phyloP scores from a whole-genome alignment of 2,113 vertebrate species.

The Anas platyrhynchos region DNA sequence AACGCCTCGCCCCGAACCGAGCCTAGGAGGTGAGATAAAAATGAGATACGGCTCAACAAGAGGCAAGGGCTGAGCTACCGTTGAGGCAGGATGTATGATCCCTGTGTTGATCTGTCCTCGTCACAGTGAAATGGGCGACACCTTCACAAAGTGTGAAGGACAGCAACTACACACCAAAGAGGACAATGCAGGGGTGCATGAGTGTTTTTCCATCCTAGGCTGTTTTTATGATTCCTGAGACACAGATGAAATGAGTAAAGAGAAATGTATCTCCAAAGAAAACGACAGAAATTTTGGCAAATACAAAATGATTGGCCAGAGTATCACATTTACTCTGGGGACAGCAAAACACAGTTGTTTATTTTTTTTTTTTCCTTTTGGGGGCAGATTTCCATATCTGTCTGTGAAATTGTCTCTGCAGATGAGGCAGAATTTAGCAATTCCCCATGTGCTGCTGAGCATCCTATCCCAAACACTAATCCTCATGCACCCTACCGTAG shows the following conservation, averaged over 20 bases:
- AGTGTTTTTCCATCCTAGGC: accelerated
- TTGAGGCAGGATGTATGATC: neutral
- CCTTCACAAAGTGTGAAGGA: neutral
- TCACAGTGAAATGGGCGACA: neutral
- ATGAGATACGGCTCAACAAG: neutral
- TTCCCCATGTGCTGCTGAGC: neutral
- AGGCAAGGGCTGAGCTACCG: neutral
- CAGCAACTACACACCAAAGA: neutral
- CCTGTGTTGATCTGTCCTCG: neutral
- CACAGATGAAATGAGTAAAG: neutral
- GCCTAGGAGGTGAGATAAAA: neutral
- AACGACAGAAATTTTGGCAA: neutral
- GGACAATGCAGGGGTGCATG: accelerated
- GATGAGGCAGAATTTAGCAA: neutral
- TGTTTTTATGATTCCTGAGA: neutral
- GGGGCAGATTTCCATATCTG: neutral
- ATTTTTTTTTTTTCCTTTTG: neutral
- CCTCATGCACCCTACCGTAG: accelerated
- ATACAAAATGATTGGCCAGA: neutral
- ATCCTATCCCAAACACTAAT: neutral
- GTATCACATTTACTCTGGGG: neutral
- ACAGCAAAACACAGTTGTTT: neutral
- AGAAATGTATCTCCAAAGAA: neutral
- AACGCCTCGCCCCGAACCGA: neutral
- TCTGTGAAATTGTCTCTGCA: neutral